These are phyloP conservation scores for Heliconius aoede DNA, from an alignment of 2,888 invertebrate genomes.

Conservation along the genomic window DNA sequence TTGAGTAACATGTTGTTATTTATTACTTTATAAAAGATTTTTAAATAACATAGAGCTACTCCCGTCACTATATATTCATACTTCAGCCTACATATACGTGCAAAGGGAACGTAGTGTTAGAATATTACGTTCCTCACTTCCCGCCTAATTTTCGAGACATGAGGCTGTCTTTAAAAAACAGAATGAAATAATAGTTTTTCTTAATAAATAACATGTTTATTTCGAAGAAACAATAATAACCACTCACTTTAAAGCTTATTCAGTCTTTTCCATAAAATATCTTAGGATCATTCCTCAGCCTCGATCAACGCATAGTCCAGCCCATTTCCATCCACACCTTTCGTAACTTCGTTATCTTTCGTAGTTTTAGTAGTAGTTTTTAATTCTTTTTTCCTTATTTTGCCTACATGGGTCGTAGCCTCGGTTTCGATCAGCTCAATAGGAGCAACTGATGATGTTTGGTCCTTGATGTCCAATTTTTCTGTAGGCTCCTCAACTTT, in stretches of 20 bases:
- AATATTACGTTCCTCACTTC: too few relatives aligned
- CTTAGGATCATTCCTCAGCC: conserved; percentile 60
- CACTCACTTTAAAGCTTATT: conserved; percentile 60
- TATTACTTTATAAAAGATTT: too few relatives aligned
- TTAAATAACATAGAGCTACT: too few relatives aligned
- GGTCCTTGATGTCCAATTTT: conserved; percentile 51
- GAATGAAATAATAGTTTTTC: conserved; percentile 47
- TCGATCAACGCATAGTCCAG: conserved; percentile 68
- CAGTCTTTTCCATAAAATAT: conserved; percentile 65
- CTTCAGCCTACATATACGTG: too few relatives aligned
- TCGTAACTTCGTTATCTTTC: conserved; percentile 76
- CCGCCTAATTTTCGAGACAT: too few relatives aligned
- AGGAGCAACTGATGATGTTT: conserved; percentile 54
- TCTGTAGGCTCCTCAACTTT: conserved; percentile 53
- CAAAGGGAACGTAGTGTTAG: too few relatives aligned
- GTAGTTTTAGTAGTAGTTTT: conserved; percentile 68
- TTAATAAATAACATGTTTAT: conserved; percentile 76
- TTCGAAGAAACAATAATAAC: conserved; percentile 62
- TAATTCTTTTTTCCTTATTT: conserved; percentile 78
- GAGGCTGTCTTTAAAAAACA: too few relatives aligned
- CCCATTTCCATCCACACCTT: conserved; percentile 67
- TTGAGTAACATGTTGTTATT: too few relatives aligned
- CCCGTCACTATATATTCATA: too few relatives aligned
- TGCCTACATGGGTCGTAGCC: conserved; percentile 73
- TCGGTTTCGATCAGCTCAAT: conserved; percentile 67